Evolutionary conservation across 2,888 invertebrate genomes (phyloP).

Genomic region (Cheilosia grossa): DNA sequence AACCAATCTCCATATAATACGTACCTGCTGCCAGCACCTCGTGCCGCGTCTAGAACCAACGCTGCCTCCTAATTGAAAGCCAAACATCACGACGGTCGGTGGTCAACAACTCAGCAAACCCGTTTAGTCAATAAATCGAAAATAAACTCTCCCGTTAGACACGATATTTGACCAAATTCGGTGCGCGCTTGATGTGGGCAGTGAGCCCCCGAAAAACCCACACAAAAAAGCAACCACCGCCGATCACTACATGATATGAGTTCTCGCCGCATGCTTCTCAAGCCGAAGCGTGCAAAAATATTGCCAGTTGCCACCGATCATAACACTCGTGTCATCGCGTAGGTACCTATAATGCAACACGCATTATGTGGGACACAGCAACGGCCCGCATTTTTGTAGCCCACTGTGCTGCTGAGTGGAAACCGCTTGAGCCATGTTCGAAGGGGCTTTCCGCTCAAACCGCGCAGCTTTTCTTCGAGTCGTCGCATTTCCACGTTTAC

Average conservation of each 20-base stretch:
- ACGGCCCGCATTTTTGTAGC: slow-evolving; percentile 28
- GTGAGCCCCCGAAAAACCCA: slow-evolving; percentile 26
- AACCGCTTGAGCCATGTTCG: slow-evolving; percentile 20
- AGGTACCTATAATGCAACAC: slow-evolving; percentile 3
- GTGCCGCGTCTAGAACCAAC: slow-evolving; percentile 10
- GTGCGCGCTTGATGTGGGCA: slow-evolving; percentile 13
- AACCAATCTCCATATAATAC: too few relatives aligned
- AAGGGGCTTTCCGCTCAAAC: slow-evolving; percentile 43
- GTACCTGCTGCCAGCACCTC: slow-evolving; percentile 2
- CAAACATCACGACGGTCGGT: slow-evolving; percentile 39
- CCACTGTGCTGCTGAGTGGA: slow-evolving; percentile 45
- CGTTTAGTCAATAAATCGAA: slow-evolving; percentile 53
- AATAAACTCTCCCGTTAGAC: slow-evolving; percentile 55
- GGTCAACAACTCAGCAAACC: slow-evolving; percentile 43
- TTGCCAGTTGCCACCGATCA: slow-evolving; percentile 49
- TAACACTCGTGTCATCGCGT: slow-evolving; percentile 50
- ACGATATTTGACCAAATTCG: slow-evolving; percentile 35
- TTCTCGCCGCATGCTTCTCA: neutral
- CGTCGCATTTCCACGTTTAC: slow-evolving; percentile 27
- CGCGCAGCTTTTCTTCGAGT: slow-evolving; percentile 48
- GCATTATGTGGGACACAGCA: slow-evolving; percentile 43
- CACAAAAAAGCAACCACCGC: slow-evolving; percentile 33
- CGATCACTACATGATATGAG: neutral
- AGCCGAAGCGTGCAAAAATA: slow-evolving; percentile 47
- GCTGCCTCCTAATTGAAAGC: slow-evolving; percentile 34